phyloP scores from a whole-genome alignment of 2,888 invertebrate genomes.

The Cyclophora albipunctata region DNA sequence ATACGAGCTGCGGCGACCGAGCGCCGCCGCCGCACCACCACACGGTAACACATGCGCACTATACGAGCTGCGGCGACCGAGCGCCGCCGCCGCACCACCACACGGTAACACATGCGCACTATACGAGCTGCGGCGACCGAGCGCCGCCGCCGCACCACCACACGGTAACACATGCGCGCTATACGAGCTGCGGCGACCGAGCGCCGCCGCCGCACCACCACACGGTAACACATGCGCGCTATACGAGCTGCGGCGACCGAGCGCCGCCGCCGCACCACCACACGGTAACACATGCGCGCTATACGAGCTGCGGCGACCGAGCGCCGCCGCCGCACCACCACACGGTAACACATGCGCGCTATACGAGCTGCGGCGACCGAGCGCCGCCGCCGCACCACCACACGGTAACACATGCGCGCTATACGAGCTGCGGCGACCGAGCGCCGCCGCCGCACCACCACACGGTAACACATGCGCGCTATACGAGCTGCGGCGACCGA shows the following conservation, averaged over 20 bases:
- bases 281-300: conserved; percentile 17
- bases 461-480: conserved; percentile 17
- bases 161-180: conserved; percentile 17
- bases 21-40: conserved; percentile 61
- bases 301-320: conserved; percentile 20
- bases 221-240: conserved; percentile 17
- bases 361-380: conserved; percentile 20
- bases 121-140: conserved; percentile 20
- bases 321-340: conserved; percentile 61
- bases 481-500: conserved; percentile 20
- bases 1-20: conserved; percentile 20
- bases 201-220: conserved; percentile 61
- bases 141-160: conserved; percentile 61
- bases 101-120: conserved; percentile 17
- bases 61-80: conserved; percentile 20
- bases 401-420: conserved; percentile 17
- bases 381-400: conserved; percentile 61
- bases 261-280: conserved; percentile 61
- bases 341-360: conserved; percentile 17
- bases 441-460: conserved; percentile 61
- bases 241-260: conserved; percentile 20
- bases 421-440: conserved; percentile 20
- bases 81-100: conserved; percentile 61
- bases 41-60: conserved; percentile 17
- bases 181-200: conserved; percentile 20